Percentiles rank a stretch among this genome's conserved stretches.
Evolutionary conservation across 37 sponge, comb jelly and placozoan species (phyloP).

Genomic region (Amphimedon queenslandica): DNA sequence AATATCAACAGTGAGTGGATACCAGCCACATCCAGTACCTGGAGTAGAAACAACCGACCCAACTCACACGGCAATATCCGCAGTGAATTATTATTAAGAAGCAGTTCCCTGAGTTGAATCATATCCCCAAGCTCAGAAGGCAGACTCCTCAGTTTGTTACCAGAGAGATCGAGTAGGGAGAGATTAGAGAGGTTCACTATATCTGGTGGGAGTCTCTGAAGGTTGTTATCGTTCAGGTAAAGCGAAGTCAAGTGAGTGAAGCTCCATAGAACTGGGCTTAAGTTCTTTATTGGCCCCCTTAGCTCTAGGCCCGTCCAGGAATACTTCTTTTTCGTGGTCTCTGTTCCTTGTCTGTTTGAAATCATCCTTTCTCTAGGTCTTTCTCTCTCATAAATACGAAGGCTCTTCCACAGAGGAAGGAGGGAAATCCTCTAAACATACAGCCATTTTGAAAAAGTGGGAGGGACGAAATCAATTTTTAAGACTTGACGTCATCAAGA

Average conservation of each 20-base stretch:
- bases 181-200: conserved; percentile 66
- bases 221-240: conserved; percentile 72
- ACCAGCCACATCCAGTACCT: conserved; percentile 52
- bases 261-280: conserved; percentile 74
- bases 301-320: conserved; percentile 75
- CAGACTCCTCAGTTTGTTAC: conserved; percentile 87
- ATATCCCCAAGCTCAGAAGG: conserved; percentile 95
- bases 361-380: too few relatives aligned
- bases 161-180: conserved; percentile 80
- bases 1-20: too few relatives aligned
- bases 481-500: too few relatives aligned
- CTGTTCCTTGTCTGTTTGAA: too few relatives aligned
- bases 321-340: conserved; percentile 31
- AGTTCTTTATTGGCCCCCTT: conserved; percentile 66
- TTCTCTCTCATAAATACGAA: too few relatives aligned
- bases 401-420: too few relatives aligned
- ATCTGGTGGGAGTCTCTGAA: conserved; percentile 82
- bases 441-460: too few relatives aligned
- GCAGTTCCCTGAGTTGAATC: conserved; percentile 85
- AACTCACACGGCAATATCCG: conserved; percentile 88
- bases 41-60: conserved; percentile 85
- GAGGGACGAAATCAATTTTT: too few relatives aligned
- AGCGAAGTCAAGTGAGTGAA: conserved; percentile 76
- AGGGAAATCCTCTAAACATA: too few relatives aligned
- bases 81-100: conserved; percentile 83